These are phyloP conservation scores for Neocrepidodera transversa DNA, from an alignment of 2,888 invertebrate species.

Conservation along the genomic window DNA sequence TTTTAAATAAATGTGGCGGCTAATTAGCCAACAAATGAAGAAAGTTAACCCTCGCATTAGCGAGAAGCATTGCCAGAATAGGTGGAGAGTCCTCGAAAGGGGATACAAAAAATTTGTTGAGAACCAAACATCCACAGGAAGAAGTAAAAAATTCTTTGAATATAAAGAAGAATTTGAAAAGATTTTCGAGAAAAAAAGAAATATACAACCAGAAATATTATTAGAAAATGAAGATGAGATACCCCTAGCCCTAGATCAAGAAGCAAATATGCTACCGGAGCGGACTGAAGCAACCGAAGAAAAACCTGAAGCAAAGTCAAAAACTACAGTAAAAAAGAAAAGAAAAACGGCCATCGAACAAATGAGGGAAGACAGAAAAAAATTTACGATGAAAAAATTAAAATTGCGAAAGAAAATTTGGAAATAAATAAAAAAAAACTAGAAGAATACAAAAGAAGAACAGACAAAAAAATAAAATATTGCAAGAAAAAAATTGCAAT, in stretches of 20 bases:
- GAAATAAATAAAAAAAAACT: too few relatives aligned
- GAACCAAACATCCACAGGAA: slow-evolving; percentile 28
- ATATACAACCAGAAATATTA: slow-evolving; percentile 16
- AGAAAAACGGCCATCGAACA: slow-evolving; percentile 24
- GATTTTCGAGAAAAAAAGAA: slow-evolving; percentile 25
- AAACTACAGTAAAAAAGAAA: slow-evolving; percentile 20
- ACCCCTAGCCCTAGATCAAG: slow-evolving; percentile 17
- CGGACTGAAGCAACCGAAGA: not conserved
- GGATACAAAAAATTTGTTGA: slow-evolving; percentile 27
- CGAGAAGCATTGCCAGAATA: slow-evolving; percentile 29
- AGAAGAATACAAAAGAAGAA: too few relatives aligned
- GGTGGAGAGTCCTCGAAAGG: slow-evolving; percentile 27
- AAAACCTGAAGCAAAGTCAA: slow-evolving; percentile 1
- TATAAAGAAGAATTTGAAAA: slow-evolving; percentile 24
- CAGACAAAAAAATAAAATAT: too few relatives aligned
- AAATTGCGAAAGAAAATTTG: too few relatives aligned
- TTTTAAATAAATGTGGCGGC: too few relatives aligned
- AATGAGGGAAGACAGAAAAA: too few relatives aligned
- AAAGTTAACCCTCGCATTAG: too few relatives aligned
- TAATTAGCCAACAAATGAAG: too few relatives aligned
- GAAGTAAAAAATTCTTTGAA: slow-evolving; percentile 28
- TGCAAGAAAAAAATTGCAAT: too few relatives aligned
- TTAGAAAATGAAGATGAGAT: slow-evolving; percentile 20
- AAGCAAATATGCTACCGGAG: slow-evolving; percentile 3
- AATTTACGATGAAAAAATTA: too few relatives aligned